Evolutionary conservation across 2,888 invertebrate species (phyloP).

Genomic region (Protodeltote pygarga): DNA sequence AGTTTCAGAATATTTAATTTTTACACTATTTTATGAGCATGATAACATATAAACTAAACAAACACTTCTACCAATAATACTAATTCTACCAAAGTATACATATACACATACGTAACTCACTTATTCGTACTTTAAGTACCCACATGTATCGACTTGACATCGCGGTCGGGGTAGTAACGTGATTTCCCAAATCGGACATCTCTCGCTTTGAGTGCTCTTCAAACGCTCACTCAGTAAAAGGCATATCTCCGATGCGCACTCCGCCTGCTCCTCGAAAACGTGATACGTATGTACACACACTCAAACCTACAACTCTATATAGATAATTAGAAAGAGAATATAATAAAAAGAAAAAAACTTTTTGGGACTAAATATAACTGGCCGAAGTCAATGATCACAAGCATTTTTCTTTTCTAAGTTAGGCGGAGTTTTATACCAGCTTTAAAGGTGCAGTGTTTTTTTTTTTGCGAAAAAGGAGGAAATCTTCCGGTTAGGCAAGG

Average conservation of each 20-base stretch:
- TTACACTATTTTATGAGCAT: no score
- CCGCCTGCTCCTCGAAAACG: constrained; percentile 61
- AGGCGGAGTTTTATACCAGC: constrained; percentile 16
- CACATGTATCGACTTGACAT: constrained; percentile 44
- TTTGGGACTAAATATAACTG: neutral
- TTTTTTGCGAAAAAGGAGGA: constrained; percentile 31
- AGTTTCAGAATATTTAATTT: no score
- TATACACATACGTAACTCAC: constrained; percentile 11
- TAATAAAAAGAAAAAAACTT: neutral
- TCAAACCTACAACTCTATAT: constrained; percentile 9
- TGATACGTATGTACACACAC: constrained; percentile 49
- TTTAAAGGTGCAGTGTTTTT: constrained; percentile 35
- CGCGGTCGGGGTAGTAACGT: constrained; percentile 65
- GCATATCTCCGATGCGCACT: constrained; percentile 65
- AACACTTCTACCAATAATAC: constrained; percentile 5
- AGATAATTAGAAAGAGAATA: constrained; percentile 22
- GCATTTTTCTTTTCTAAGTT: neutral
- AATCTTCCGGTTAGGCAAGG: constrained; percentile 41
- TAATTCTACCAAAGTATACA: no score
- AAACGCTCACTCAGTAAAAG: constrained; percentile 68
- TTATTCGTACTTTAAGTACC: constrained; percentile 12
- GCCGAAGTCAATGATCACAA: neutral
- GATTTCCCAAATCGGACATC: constrained; percentile 82
- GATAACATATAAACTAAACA: no score
- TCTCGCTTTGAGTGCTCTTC: constrained; percentile 78